phyloP scores from a whole-genome alignment of 1,140 invertebrate genomes.

The Globodera ellingtonae region DNA sequence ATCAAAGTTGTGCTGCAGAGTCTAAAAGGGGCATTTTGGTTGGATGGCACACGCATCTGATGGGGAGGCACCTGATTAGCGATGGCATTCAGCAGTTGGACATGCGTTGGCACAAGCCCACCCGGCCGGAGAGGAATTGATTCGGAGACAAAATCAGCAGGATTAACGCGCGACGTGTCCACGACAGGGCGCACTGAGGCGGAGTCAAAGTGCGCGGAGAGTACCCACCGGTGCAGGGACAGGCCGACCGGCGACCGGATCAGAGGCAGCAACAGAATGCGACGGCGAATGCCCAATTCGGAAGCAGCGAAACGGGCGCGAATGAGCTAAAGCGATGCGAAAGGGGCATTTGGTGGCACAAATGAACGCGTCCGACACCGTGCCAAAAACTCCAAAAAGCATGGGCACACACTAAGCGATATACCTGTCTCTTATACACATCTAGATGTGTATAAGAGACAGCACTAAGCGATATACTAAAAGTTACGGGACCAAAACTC shows the following conservation, averaged over 20 bases:
- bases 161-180: conserved; percentile 55
- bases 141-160: conserved; percentile 37
- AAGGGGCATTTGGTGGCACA: no score
- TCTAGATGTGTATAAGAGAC: no score
- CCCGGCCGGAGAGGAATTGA: conserved; percentile 1
- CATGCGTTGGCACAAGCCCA: conserved; percentile 46
- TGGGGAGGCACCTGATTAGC: conserved; percentile 46
- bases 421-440: no score
- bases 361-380: background rate
- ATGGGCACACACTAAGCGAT: background rate
- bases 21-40: conserved; percentile 30
- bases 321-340: conserved; percentile 32
- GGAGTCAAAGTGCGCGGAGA: conserved; percentile 47
- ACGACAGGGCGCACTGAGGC: conserved; percentile 53
- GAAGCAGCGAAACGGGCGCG: conserved; percentile 63
- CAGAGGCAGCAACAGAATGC: conserved; percentile 58
- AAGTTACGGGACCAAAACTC: no score
- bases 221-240: conserved; percentile 50
- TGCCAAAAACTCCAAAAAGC: background rate
- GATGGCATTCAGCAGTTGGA: conserved; percentile 58
- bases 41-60: no score
- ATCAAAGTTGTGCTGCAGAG: conserved; percentile 59
- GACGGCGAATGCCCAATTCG: conserved; percentile 62
- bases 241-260: conserved; percentile 47
- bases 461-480: background rate